Base-by-base conservation (phyloP, 1,140 invertebrate genomes). In the Ostrea edulis region DNA sequence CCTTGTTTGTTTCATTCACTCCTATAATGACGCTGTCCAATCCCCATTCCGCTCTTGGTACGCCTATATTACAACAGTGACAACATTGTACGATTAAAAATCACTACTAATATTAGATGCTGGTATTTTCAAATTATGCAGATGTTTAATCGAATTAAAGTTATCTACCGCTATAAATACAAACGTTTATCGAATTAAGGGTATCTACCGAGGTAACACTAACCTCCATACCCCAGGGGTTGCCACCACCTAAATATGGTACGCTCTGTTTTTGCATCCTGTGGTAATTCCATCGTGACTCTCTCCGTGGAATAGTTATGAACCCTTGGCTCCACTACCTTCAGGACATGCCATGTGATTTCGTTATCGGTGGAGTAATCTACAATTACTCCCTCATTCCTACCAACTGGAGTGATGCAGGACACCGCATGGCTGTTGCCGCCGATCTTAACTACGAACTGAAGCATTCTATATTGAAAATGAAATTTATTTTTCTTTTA, bases 241-340 rank as follows among this genome's bases (percentile, higher is more conserved):
- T 96, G 95, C 95, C 95, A 95, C 93, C 94, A 96, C 71, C 95
- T 92, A 85, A 96, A 95, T 44, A 93, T 93, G 3, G 95, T 95
- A 7, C 86, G 86, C 8, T 92, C 89, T 8, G 94, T 93, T 86
- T 94, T 95, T 11, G 95, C 94, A 44, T 90, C 93, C 8, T 89
- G 68, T 9, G 95, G 95, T 20, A 96, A 87, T 5, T 92, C 90
- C 2, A 95, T 82, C 12, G 91, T 91, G 2, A 95, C 90, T 17
- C 92, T 87, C 82, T 94, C 92, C 54, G 92, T 92, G 55, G 91
- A 91, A 5, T 89, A 86, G 68, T 93, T 94, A 54, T 93, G 92
- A 35, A 93, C 68, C 11, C 88, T 85, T 62, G 94, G 94, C 87
- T 95, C 94, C 8, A 95, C 87, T 55, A 93, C 90, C 85, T 94